phyloP scores from a whole-genome alignment of 92 coral and sea anemone genomes.

The Virgularia gustaviana region DNA sequence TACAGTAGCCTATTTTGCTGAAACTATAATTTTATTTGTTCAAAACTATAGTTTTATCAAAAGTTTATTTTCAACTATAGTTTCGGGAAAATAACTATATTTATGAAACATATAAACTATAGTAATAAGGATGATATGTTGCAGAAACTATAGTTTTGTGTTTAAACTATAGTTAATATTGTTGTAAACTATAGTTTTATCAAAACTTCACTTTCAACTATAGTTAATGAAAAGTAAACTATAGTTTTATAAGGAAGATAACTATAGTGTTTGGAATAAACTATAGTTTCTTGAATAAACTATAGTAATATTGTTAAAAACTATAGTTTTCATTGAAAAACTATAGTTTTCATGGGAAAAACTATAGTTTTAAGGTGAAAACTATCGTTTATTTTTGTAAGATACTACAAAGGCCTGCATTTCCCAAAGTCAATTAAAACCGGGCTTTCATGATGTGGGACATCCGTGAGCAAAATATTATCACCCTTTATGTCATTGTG shows the following conservation, averaged over 20 bases:
- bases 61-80: not conserved
- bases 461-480: conserved; percentile 21
- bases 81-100: not conserved
- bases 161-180: not conserved
- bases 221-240: not conserved
- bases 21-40: no score
- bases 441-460: not conserved
- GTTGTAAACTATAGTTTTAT: no score
- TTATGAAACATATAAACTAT: no score
- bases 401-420: no score
- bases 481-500: conserved; percentile 51
- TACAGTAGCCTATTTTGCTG: no score
- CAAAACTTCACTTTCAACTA: no score
- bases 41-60: not conserved
- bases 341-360: not conserved
- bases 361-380: not conserved
- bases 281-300: not conserved
- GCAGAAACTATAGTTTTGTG: not conserved
- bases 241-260: no score
- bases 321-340: not conserved
- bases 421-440: conserved; percentile 44
- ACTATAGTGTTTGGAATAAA: not conserved
- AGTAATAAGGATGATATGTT: not conserved
- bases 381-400: no score
- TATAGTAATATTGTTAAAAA: not conserved